These are phyloP conservation scores for Muscicapa striata DNA, from an alignment of 2,797 vertebrate species.

Conservation along the genomic window DNA sequence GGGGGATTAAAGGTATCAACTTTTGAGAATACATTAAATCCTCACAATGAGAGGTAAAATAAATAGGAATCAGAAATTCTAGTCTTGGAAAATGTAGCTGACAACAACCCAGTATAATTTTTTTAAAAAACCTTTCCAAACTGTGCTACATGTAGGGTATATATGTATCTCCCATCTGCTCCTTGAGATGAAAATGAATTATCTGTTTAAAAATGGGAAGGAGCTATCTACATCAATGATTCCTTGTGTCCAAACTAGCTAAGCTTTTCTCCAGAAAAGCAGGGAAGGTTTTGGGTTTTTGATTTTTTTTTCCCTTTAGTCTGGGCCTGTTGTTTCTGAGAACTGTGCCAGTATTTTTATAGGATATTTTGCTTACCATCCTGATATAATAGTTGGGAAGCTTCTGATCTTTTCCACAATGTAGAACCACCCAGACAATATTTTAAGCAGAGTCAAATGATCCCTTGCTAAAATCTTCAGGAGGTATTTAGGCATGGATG, in stretches of 20 bases:
- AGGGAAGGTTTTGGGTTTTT: background rate
- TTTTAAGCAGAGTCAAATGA: background rate
- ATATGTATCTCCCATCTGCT: conserved; percentile 11
- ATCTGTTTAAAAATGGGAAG: background rate
- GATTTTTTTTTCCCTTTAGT: background rate
- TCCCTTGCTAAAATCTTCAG: background rate
- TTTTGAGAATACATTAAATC: background rate
- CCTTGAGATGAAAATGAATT: background rate
- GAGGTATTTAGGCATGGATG: background rate
- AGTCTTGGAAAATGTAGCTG: background rate
- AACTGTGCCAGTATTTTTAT: background rate
- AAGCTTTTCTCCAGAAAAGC: background rate
- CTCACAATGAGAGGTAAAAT: background rate
- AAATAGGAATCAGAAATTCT: background rate
- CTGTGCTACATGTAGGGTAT: background rate
- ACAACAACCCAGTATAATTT: background rate
- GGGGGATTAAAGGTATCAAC: background rate
- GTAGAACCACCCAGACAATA: background rate
- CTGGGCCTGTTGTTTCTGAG: conserved; percentile 11
- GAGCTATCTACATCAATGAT: background rate
- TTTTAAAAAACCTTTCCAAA: background rate
- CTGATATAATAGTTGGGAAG: background rate
- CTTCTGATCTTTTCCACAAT: background rate
- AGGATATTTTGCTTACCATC: conserved; percentile 17
- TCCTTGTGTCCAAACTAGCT: background rate